Percentiles rank a stretch among this genome's conserved stretches.
These are phyloP conservation scores for Pollenia griseotomentosa DNA, from an alignment of 2,888 invertebrate genomes.

Conservation along the genomic window DNA sequence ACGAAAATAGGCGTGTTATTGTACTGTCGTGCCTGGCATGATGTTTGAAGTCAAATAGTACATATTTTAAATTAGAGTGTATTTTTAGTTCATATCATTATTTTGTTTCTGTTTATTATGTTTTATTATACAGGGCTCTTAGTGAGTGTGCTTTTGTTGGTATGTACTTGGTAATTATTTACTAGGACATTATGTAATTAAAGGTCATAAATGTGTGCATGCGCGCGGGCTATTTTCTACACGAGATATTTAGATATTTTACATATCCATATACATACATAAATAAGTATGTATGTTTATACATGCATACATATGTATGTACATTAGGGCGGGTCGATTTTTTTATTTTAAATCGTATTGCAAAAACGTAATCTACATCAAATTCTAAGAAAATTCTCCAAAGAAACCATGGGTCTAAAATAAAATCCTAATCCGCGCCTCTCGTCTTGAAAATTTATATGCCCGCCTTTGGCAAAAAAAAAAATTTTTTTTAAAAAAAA, in stretches of 20 bases:
- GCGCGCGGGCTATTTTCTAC: conserved; percentile 46
- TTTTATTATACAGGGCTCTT: conserved; percentile 45
- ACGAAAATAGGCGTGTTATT: conserved; percentile 49
- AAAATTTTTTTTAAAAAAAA: no score
- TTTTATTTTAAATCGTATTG: no score
- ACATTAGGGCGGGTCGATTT: no score
- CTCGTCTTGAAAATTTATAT: no score
- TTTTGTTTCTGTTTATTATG: conserved; percentile 46
- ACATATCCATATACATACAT: neutral
- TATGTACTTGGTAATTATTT: conserved; percentile 66
- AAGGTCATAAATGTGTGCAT: conserved; percentile 69
- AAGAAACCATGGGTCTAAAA: no score
- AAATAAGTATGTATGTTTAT: neutral
- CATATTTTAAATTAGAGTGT: conserved; percentile 42
- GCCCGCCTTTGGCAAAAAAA: no score
- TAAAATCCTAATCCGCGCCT: no score
- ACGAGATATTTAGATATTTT: conserved; percentile 41
- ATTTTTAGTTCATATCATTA: conserved; percentile 56
- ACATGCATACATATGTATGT: neutral
- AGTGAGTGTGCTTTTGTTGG: neutral
- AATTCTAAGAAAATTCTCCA: no score
- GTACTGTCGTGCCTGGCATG: conserved; percentile 5
- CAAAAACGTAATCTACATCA: no score
- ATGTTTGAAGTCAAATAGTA: conserved; percentile 9
- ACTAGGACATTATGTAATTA: conserved; percentile 73